A percentile compares a stretch with the other conserved stretches of the same genome.
phyloP scores from a whole-genome alignment of 1,140 invertebrate species.

The Carposina sasakii region DNA sequence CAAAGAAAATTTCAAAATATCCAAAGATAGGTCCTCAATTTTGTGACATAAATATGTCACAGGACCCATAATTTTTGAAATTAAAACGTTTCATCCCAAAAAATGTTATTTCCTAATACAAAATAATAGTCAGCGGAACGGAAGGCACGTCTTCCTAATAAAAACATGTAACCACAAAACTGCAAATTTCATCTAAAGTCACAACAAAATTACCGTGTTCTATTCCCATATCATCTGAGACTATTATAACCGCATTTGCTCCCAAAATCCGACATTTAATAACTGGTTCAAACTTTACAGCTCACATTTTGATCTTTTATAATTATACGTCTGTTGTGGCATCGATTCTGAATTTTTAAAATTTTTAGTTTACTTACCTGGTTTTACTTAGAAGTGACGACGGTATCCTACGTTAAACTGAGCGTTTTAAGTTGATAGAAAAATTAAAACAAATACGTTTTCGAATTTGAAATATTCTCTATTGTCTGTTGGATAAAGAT shows the following conservation, averaged over 20 bases:
- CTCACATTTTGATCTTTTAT: constrained; percentile 55
- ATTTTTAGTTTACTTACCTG: constrained; percentile 54
- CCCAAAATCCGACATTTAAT: constrained; percentile 60
- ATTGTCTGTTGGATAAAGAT: no score
- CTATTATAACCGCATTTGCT: constrained; percentile 68
- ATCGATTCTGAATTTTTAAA: constrained; percentile 39
- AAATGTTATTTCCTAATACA: constrained; percentile 19
- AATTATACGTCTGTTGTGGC: constrained; percentile 58
- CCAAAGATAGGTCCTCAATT: constrained; percentile 4
- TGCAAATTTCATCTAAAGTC: constrained; percentile 7
- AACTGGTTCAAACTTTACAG: constrained; percentile 38
- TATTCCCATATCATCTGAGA: constrained; percentile 45
- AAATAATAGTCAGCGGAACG: constrained; percentile 27
- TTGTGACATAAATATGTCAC: constrained; percentile 40
- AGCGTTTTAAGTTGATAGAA: no score
- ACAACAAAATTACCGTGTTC: constrained; percentile 30
- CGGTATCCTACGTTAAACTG: no score
- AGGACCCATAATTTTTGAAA: constrained; percentile 39
- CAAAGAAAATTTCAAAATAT: no score
- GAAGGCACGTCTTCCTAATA: constrained; percentile 43
- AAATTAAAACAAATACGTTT: no score
- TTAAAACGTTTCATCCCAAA: constrained; percentile 42
- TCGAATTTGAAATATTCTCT: no score
- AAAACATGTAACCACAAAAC: constrained; percentile 7
- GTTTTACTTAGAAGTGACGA: constrained; percentile 52